Evolutionary conservation across 2,888 invertebrate species (phyloP).

Genomic region (Temnothorax ravouxi): DNA sequence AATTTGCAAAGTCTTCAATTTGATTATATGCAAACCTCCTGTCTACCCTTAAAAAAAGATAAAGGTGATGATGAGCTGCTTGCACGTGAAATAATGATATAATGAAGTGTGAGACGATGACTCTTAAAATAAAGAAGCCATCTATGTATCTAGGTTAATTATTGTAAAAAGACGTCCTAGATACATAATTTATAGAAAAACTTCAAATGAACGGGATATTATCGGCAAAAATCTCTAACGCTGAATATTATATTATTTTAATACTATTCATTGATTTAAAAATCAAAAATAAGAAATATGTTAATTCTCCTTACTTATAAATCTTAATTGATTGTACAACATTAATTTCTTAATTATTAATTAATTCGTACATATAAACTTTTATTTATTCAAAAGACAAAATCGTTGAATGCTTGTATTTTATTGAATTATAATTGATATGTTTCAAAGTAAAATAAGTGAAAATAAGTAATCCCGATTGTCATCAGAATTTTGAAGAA

Average conservation of each 20-base stretch:
- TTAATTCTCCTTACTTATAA: not conserved
- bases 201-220: not conserved
- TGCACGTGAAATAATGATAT: too few species aligned
- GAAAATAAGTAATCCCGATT: not conserved
- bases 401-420: not conserved
- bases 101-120: too few species aligned
- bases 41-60: too few species aligned
- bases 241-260: not conserved
- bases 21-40: too few species aligned
- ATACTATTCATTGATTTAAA: not conserved
- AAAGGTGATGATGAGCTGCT: too few species aligned
- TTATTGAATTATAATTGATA: not conserved
- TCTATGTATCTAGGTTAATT: not conserved
- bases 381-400: not conserved
- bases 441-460: not conserved
- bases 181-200: not conserved
- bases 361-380: not conserved
- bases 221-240: not conserved
- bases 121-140: too few species aligned
- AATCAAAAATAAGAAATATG: not conserved
- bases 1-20: too few species aligned
- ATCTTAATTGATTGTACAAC: not conserved
- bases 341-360: constrained; percentile 19
- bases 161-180: not conserved
- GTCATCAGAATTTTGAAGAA: not conserved